phyloP scores from a whole-genome alignment of 2,888 invertebrate genomes.

The Trachelus stipa region DNA sequence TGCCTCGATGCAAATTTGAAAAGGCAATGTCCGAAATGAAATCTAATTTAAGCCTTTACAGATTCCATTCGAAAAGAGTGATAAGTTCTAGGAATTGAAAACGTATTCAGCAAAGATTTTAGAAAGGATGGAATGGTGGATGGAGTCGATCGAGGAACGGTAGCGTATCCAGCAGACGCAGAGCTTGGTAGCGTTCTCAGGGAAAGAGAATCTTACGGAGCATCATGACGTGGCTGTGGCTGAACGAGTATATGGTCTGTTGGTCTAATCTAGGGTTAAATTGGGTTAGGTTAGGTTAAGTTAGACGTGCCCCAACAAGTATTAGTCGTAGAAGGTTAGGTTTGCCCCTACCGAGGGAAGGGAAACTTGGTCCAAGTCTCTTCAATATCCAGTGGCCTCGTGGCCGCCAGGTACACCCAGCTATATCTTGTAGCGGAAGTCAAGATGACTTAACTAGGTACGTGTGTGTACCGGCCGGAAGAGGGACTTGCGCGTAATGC shows the following conservation, averaged over 20 bases:
- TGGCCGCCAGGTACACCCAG: conserved; percentile 4
- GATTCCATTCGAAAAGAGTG: not conserved
- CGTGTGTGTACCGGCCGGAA: not conserved
- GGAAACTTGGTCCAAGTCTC: conserved; percentile 37
- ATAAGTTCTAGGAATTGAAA: not conserved
- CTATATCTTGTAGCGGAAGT: conserved; percentile 6
- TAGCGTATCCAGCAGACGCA: not conserved
- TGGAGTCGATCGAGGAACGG: no score
- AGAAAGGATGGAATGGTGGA: not conserved
- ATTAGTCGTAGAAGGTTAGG: conserved; percentile 51
- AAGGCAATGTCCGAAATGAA: not conserved
- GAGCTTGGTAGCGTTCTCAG: not conserved
- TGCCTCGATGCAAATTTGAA: not conserved
- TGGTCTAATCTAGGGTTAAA: conserved; percentile 58
- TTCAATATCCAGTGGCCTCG: not conserved
- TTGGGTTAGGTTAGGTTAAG: conserved; percentile 53
- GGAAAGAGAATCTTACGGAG: not conserved
- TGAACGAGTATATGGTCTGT: conserved; percentile 44
- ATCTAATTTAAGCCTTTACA: not conserved
- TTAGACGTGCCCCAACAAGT: conserved; percentile 48
- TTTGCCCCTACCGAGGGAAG: conserved; percentile 31
- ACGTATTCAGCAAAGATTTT: not conserved
- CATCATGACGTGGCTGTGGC: conserved; percentile 10
- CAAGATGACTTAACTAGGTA: not conserved
- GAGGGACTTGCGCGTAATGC: not conserved